Base-by-base conservation (phyloP, 2,113 vertebrate genomes). In the Sinocyclocheilus anshuiensis region DNA sequence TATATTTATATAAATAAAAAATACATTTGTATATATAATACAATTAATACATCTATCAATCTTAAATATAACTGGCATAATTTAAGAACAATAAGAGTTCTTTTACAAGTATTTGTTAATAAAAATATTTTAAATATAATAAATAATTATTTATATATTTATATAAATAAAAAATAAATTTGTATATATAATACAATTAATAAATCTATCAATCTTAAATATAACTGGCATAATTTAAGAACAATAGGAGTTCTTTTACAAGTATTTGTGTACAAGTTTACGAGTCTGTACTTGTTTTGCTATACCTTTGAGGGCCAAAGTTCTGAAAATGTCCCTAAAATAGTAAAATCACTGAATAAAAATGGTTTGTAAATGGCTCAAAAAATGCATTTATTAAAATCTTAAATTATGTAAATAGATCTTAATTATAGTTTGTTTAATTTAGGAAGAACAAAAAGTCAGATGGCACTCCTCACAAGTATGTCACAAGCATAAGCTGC, bases 351-450 rank as follows among this genome's bases (percentile, higher is more conserved):
- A 4, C 57, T 61, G 22, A 61, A 61, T 11, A 61, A 61, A 61
- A 57, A 57, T 20, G 53, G 6, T 57, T 57, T 57, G 55, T 57
- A 57, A 57, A 20, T 57, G 18, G 55, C 4, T 57, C 55, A 20
- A 55, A 20, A 20, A 1, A 53, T 2, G 2, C 16, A 0, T 57
- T 57, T 18, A 57, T 57, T 57, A 11, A 61, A 59, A 59, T 22
- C 7, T 3, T 3, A 59, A 22, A 61, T 29, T 13, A 26, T 15
- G 15, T 65, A 15, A 65, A 12, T 26, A 50, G 12, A 55, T 57
- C 79, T 81, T 6, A 53, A 77, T 77, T 50, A 82, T 33, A 48
- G 63, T 42, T n/a, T 59, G 26, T 29, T 53, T 33, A 33, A 48
- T 12, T 67, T 50, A 33, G 6, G 8, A 45, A 50, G n/a, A 82